Base-by-base conservation (phyloP, 2,888 invertebrate species). In the Eristalis arbustorum region DNA sequence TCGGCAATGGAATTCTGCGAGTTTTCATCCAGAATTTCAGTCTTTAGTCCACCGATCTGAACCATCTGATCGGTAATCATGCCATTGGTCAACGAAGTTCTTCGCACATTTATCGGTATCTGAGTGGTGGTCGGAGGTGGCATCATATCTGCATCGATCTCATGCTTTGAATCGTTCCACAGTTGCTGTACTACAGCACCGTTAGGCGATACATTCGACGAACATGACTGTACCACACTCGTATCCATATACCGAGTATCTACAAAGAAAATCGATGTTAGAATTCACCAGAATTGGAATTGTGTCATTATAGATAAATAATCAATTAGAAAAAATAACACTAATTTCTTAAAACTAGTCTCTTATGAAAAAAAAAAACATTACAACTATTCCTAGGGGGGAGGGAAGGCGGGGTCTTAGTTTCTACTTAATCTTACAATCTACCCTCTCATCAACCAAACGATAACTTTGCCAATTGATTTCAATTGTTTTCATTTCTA, bases 1-100 rank as follows among this genome's bases (percentile, higher is more conserved):
- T 91, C 91, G 1, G 89, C 90, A 6, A 91, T 73, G 3, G 92
- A 91, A 79, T 90, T 91, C 91, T 96, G 95, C 90, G 96, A 96
- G 89, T 94, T 95, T 87, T 97, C 96, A 91, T 96, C 96, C 56
- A 95, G 91, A 64, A 96, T 93, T 93, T 96, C 95, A 64, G 95
- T 95, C 91, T 96, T 96, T 63, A 96, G 93, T 13, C 93, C 94
- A 79, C 94, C 90, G 1, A 94, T 94, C 3, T 94, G 84, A 18
- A 89, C 90, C 49, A 90, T 90, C 62, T 92, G 92, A 63, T 92
- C 92, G 10, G 91, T 90, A 11, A 92, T 90, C 90, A 92, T 90
- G 56, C 88, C 88, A 69, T 79, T 79, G 1, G 94, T 93, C 31
- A 96, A 95, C 69, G 96, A 94, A 40, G 96, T 94, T 6, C 96